Percentiles rank a stretch among this genome's conserved stretches.
phyloP scores from a whole-genome alignment of 2,888 invertebrate genomes.

The Stenichneumon culpator region DNA sequence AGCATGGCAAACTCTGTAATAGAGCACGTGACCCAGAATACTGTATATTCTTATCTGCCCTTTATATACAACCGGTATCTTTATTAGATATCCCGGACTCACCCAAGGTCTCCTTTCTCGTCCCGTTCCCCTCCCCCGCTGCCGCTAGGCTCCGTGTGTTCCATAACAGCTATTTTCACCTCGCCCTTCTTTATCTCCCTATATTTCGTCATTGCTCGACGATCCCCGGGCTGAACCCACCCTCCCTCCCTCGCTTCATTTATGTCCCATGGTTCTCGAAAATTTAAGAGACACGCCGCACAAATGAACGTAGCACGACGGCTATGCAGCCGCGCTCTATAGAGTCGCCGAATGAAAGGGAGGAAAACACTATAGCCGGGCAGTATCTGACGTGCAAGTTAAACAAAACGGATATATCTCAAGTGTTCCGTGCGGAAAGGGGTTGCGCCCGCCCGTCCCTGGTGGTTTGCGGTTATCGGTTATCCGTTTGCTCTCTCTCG shows the following conservation, averaged over 20 bases:
- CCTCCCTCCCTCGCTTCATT: conserved; percentile 19
- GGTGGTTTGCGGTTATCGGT: conserved; percentile 45
- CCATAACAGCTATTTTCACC: conserved; percentile 49
- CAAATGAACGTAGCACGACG: conserved; percentile 39
- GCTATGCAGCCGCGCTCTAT: background rate
- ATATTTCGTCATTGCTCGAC: conserved; percentile 44
- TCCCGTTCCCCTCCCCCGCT: background rate
- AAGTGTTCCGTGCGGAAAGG: conserved; percentile 18
- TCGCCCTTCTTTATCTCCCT: conserved; percentile 43
- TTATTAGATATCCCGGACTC: conserved; percentile 51
- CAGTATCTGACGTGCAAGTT: conserved; percentile 45
- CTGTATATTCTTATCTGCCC: conserved; percentile 64
- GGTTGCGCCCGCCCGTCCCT: background rate
- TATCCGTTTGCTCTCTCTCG: conserved; percentile 14
- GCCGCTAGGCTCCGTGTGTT: conserved; percentile 1
- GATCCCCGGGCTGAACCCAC: conserved; percentile 25
- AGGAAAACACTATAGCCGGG: conserved; percentile 34
- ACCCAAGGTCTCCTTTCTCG: conserved; percentile 34
- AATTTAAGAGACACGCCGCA: conserved; percentile 36
- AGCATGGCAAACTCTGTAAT: conserved; percentile 6
- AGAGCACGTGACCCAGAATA: conserved; percentile 62
- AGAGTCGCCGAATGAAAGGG: conserved; percentile 47
- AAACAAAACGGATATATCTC: conserved; percentile 52
- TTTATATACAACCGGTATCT: conserved; percentile 44
- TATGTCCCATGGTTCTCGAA: conserved; percentile 34